phyloP scores from a whole-genome alignment of 2,113 vertebrate species.

The Cathartes aura region DNA sequence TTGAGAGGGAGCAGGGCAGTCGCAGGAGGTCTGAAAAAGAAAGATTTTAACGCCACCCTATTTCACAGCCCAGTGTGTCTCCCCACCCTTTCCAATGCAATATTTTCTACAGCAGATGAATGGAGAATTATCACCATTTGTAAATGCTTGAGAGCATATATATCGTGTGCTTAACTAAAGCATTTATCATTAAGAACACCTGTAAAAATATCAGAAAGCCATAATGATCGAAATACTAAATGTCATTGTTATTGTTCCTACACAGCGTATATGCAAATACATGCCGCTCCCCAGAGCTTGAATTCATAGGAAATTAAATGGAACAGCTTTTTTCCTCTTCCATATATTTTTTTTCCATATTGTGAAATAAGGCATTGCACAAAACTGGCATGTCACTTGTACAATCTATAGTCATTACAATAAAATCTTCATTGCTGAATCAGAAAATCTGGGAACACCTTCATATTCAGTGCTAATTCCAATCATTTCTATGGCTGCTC shows the following conservation, averaged over 20 bases:
- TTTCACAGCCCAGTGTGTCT: not conserved
- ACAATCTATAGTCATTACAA: not conserved
- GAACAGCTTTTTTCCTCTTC: not conserved
- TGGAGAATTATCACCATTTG: not conserved
- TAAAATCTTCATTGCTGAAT: not conserved
- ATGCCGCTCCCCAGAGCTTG: not conserved
- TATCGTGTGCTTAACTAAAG: not conserved
- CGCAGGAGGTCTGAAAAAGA: not conserved
- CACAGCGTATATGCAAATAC: not conserved
- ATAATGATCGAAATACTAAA: not conserved
- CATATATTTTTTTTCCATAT: not conserved
- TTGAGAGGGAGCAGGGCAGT: not conserved
- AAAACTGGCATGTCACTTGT: not conserved
- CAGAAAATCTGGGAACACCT: not conserved
- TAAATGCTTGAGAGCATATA: not conserved
- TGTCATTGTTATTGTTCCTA: not conserved
- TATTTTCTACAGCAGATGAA: not conserved
- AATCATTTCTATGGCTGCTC: not conserved
- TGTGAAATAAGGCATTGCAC: not conserved
- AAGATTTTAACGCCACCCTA: not conserved
- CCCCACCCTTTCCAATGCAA: not conserved
- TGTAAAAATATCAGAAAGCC: constrained; percentile 22
- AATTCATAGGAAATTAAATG: not conserved
- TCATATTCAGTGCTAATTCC: not conserved
- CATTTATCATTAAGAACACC: constrained; percentile 16